phyloP scores from a whole-genome alignment of 2,113 vertebrate genomes.

The Chloropsis hardwickii region DNA sequence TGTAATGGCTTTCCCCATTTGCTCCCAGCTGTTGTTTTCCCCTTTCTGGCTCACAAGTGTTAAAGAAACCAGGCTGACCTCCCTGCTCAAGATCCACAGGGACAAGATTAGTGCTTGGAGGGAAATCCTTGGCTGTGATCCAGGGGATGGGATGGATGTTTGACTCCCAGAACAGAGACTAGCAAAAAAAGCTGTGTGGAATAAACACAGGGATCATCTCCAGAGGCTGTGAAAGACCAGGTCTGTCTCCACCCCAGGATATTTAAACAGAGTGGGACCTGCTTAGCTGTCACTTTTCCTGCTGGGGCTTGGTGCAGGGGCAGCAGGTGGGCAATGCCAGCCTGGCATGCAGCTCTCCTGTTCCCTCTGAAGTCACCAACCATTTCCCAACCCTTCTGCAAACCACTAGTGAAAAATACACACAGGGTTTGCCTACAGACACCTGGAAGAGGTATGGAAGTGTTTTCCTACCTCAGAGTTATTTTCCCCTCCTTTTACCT shows the following conservation, averaged over 20 bases:
- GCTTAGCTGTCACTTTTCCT: not conserved
- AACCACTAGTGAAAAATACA: not conserved
- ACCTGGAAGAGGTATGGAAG: not conserved
- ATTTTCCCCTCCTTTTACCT: not conserved
- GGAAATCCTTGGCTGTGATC: not conserved
- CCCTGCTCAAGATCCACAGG: not conserved
- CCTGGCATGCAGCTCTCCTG: not conserved
- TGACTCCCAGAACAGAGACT: not conserved
- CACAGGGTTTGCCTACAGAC: not conserved
- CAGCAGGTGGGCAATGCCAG: not conserved
- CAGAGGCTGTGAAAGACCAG: not conserved
- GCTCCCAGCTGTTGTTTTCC: not conserved
- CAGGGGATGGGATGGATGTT: not conserved
- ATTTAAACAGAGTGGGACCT: not conserved
- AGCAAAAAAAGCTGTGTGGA: not conserved
- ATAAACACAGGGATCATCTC: not conserved
- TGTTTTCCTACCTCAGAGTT: not conserved
- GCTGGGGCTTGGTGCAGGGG: not conserved
- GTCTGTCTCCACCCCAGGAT: not conserved
- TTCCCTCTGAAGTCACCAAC: not conserved
- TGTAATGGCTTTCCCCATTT: not conserved
- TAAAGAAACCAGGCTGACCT: not conserved
- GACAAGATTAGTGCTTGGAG: not conserved
- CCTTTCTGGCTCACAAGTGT: not conserved
- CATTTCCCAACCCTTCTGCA: not conserved